Percentiles rank a stretch among this genome's conserved stretches.
Conservation (phyloP, 35 echinoderm and acorn worm genomes). For the Acanthaster planci region DNA sequence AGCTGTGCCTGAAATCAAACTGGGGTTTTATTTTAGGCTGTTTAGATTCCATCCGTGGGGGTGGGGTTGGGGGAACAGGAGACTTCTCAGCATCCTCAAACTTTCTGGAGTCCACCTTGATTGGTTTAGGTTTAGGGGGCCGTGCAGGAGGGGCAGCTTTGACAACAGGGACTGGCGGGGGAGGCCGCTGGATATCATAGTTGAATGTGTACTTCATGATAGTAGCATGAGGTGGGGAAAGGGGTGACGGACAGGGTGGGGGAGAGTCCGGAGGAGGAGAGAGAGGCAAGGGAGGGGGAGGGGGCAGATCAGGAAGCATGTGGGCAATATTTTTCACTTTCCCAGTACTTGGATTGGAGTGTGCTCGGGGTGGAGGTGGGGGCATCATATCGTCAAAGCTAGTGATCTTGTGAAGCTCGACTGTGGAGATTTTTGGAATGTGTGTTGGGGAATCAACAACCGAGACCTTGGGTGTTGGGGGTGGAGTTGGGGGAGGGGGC, state of each 20-base stretch:
- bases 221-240: not conserved
- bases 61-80: not conserved
- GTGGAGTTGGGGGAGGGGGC: slow-evolving; percentile 16
- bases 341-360: not conserved
- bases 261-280: not conserved
- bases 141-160: not conserved
- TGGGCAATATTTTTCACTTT: slow-evolving; percentile 11
- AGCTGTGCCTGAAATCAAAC: not conserved
- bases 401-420: slow-evolving; percentile 2
- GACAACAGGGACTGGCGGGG: not conserved
- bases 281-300: not conserved
- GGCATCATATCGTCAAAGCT: slow-evolving; percentile 18
- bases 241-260: not conserved
- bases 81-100: not conserved
- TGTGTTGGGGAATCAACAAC: not conserved
- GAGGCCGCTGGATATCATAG: slow-evolving; percentile 1
- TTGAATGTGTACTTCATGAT: not conserved
- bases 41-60: not conserved
- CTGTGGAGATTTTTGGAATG: not conserved
- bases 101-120: not conserved
- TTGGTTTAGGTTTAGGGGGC: not conserved
- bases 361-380: not conserved
- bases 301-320: slow-evolving; percentile 12
- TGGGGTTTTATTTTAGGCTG: not conserved
- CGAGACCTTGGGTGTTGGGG: slow-evolving; percentile 1